Evolutionary conservation across 2,113 vertebrate species (phyloP), one percentile per base, ranked within the genome.

Genomic region (Noctilio leporinus): DNA sequence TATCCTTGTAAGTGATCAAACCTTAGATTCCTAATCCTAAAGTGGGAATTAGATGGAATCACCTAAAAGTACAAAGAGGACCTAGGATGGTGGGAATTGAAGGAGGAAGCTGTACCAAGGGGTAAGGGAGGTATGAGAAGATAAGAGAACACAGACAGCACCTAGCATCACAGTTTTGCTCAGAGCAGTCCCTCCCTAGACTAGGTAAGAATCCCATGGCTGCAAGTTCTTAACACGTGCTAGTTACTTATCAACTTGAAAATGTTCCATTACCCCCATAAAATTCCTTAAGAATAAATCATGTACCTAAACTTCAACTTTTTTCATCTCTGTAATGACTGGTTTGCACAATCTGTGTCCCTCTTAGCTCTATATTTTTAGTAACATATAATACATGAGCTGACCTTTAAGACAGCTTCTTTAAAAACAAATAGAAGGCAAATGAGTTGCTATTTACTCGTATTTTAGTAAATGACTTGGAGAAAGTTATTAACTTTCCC

Each of bases 391-490:
- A 84, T 59, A 16, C 5, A 17, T 47, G 14, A 83, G 40, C 12
- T 89, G 47, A 75, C 26, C 22, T 93, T 91, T 20, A 69, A 90
- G 33, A 8, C 2, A 53, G 12, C 3, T 70, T 75, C 51, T 77
- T 51, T 69, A 75, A 82, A 35, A 83, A 80, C 38, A 65, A 35
- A 16, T 2, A 33, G 0, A 78, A 19, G 15, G 12, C 24, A 83
- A 83, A 53, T 67, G 20, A 80, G 30, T 65, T 28, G 19, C n/a
- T 78, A 67, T 38, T 40, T 75, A 38, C 10, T 16, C 45, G 15
- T 47, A 82, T 72, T 64, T 90, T 28, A 76, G 86, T 81, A 91
- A 97, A 77, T 80, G 49, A 95, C 93, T 92, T 89, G 38, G n/a
- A 92, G 86, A 96, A 93, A 85, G n/a, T 62, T 57, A 81, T 64